Percentiles rank a stretch among this genome's conserved stretches.
These are phyloP conservation scores for Cryptotis parvus DNA, from an alignment of 2,113 vertebrate genomes.

Conservation along the genomic window DNA sequence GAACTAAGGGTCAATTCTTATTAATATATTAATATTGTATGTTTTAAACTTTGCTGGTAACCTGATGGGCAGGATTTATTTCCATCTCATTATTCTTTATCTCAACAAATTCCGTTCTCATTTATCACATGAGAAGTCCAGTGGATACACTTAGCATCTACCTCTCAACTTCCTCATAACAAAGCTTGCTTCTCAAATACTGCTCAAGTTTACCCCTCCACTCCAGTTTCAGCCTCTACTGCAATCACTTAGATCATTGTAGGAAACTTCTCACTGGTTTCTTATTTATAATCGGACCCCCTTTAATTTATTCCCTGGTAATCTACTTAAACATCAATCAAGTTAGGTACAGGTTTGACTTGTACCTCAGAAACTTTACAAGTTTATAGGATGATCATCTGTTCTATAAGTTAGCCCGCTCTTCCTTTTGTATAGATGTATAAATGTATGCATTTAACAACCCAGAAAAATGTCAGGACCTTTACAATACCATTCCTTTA, in stretches of 20 bases:
- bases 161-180: not conserved
- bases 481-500: no score
- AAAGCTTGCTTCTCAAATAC: not conserved
- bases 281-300: not conserved
- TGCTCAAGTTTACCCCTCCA: not conserved
- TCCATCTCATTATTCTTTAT: not conserved
- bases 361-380: not conserved
- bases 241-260: not conserved
- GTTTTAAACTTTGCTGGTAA: not conserved
- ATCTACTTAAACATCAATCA: not conserved
- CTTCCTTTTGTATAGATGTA: not conserved
- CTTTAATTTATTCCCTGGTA: not conserved
- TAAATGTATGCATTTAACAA: not conserved
- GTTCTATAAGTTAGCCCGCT: not conserved
- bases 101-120: not conserved
- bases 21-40: not conserved
- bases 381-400: not conserved
- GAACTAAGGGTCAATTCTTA: not conserved
- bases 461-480: no score
- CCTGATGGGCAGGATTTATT: not conserved
- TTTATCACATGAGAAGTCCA: slow-evolving; percentile 3
- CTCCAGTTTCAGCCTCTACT: not conserved
- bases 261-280: not conserved
- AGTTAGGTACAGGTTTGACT: not conserved
- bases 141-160: not conserved